Evolutionary conservation across 2,888 invertebrate genomes (phyloP), one percentile per base, ranked within the genome.

Genomic region (Cerastoderma edule): DNA sequence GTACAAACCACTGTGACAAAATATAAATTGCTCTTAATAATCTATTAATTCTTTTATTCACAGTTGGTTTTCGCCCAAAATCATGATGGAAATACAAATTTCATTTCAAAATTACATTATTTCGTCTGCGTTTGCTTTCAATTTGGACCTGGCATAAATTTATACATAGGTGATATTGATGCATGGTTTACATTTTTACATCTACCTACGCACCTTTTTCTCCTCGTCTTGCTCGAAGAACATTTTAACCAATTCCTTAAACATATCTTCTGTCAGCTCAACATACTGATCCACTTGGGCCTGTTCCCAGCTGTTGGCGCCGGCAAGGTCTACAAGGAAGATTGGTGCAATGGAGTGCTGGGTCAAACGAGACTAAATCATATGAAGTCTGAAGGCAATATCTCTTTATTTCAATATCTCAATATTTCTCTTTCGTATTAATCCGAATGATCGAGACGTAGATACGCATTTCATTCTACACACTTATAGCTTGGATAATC

Each of bases 141-240:
- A n/a, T n/a, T n/a, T n/a, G n/a, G n/a, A n/a, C n/a, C n/a, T n/a
- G n/a, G n/a, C n/a, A n/a, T n/a, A n/a, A n/a, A n/a, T n/a, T n/a
- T n/a, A n/a, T n/a, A n/a, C n/a, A n/a, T n/a, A n/a, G n/a, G n/a
- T n/a, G n/a, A n/a, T n/a, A n/a, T n/a, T n/a, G n/a, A n/a, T n/a
- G n/a, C n/a, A n/a, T n/a, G n/a, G n/a, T n/a, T n/a, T n/a, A n/a
- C n/a, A n/a, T n/a, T n/a, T n/a, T n/a, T n/a, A 44, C 16, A 8
- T 44, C 8, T 16, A 13, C 16, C 10, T 48, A 33, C 32, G 4
- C 4, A 79, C 79, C 83, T 79, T 79, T 65, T 69, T 77, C 2
- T 53, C 56, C 39, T 74, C 78, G 39, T 83, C 76, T 44, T 80
- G 66, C 60, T 80, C 78, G n/a, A 83, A 75, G 60, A 79, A 78